phyloP scores from a whole-genome alignment of 2,888 invertebrate species.

The Cylloceria caligata region DNA sequence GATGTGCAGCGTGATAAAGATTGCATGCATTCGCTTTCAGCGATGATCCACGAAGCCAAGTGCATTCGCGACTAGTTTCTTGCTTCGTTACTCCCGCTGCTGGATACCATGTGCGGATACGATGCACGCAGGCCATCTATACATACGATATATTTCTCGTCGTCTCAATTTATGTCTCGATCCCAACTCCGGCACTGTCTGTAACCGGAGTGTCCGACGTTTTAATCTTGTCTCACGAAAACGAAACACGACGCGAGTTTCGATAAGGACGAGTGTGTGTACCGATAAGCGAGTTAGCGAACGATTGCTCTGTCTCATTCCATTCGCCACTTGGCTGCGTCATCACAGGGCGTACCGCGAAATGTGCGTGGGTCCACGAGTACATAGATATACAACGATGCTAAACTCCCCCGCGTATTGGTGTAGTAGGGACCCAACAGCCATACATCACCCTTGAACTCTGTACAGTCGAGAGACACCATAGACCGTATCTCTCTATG shows the following conservation, averaged over 20 bases:
- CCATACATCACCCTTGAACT: slow-evolving; percentile 61
- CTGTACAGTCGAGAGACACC: slow-evolving; percentile 33
- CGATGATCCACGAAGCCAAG: background rate
- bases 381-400: slow-evolving; percentile 14
- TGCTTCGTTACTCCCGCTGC: slow-evolving; percentile 21
- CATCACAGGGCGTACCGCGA: slow-evolving; percentile 35
- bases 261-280: slow-evolving; percentile 53
- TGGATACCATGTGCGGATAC: slow-evolving; percentile 14
- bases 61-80: slow-evolving; percentile 39
- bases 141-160: background rate
- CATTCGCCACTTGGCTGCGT: slow-evolving; percentile 6
- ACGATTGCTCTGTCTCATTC: slow-evolving; percentile 34
- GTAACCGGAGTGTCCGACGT: slow-evolving; percentile 27
- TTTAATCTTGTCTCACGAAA: slow-evolving; percentile 56
- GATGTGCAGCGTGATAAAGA: slow-evolving; percentile 3
- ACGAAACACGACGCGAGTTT: slow-evolving; percentile 53
- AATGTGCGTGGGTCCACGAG: slow-evolving; percentile 58
- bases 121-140: background rate
- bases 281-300: slow-evolving; percentile 54
- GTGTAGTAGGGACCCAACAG: slow-evolving; percentile 15
- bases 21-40: background rate
- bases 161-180: slow-evolving; percentile 54
- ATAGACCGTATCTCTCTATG: slow-evolving; percentile 68
- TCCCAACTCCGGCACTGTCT: slow-evolving; percentile 11
- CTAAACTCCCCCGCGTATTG: slow-evolving; percentile 56